Base-by-base conservation (phyloP, 2,888 invertebrate genomes). In the Lymantria dispar region DNA sequence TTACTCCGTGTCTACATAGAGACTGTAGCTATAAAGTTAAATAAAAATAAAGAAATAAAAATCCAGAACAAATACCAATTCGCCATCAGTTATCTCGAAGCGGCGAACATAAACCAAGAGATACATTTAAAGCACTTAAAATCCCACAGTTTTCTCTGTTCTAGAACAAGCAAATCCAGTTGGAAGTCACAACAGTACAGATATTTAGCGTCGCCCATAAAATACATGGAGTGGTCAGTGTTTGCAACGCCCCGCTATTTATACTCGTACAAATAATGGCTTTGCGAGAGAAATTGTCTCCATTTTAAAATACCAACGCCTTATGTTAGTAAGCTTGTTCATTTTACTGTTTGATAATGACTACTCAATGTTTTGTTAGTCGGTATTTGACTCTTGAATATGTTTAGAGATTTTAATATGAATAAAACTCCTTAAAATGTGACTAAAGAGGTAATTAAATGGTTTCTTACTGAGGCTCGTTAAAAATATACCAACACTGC, bases 191-290 rank as follows among this genome's bases (percentile, higher is more conserved):
- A 58, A 47, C 45, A 47, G 43, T 47, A 50, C 57, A 59, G 58
- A 69, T 62, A 66, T 66, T 68, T 69, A 64, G 56, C 50, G 62
- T 60, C 54, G 42, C 48, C 56, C 60, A 68, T 68, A 66, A 68
- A 69, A 62, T 55, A 68, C 58, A 52, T 54, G 60, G 54, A 68
- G 67, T 62, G 68, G 68, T 66, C 68, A 69, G 64, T 13, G 58
- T 50, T 44, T 33, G 62, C 36, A 56, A 53, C 68, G 62, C 64
- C 70, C 58, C 58, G 33, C 52, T 67, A 62, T 60, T 69, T 69
- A 66, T 58, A 53, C 52, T 45, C 40, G 40, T 38, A 13, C 43
- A 52, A 68, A 60, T 67, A 68, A 68, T 65, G 54, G 59, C 47
- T 22, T 11, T 8, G 37, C 15, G 30, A 49, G 33, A 60, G 55